phyloP scores from a whole-genome alignment of 2,113 vertebrate genomes.

The Turdus rufiventris region DNA sequence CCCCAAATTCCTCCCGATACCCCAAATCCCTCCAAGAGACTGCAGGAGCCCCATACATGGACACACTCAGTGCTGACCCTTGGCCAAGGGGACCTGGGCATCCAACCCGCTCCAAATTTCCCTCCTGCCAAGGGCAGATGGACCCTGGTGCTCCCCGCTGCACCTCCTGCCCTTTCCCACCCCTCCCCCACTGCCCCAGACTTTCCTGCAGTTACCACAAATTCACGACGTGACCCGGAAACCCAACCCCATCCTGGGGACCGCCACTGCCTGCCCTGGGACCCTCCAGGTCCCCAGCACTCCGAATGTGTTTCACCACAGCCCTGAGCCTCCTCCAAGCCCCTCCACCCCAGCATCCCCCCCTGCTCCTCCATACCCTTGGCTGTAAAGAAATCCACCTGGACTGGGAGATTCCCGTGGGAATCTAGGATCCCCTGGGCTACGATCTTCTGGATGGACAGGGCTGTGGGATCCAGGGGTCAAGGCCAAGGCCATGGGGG shows the following conservation, averaged over 20 bases:
- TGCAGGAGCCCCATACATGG: too few relatives aligned
- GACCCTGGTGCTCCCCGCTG: background rate
- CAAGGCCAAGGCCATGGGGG: background rate
- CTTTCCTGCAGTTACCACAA: background rate
- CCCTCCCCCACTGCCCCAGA: background rate
- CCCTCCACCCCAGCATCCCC: background rate
- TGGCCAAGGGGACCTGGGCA: too few relatives aligned
- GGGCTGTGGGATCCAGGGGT: background rate
- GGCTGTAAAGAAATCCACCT: background rate
- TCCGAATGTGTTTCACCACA: background rate
- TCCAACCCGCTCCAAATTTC: too few relatives aligned
- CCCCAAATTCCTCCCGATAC: background rate
- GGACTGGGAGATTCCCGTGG: background rate
- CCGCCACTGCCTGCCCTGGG: background rate
- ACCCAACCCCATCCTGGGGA: too few relatives aligned
- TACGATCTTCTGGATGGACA: background rate
- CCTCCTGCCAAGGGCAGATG: background rate
- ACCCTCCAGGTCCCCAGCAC: background rate
- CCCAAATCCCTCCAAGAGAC: background rate
- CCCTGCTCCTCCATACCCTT: background rate
- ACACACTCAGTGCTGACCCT: background rate
- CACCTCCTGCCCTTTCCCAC: background rate
- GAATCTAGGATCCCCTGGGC: background rate
- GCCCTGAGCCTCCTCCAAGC: background rate
- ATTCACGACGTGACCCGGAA: background rate